Evolutionary conservation across 1,140 invertebrate species (phyloP).

Genomic region (Musca vetustissima): DNA sequence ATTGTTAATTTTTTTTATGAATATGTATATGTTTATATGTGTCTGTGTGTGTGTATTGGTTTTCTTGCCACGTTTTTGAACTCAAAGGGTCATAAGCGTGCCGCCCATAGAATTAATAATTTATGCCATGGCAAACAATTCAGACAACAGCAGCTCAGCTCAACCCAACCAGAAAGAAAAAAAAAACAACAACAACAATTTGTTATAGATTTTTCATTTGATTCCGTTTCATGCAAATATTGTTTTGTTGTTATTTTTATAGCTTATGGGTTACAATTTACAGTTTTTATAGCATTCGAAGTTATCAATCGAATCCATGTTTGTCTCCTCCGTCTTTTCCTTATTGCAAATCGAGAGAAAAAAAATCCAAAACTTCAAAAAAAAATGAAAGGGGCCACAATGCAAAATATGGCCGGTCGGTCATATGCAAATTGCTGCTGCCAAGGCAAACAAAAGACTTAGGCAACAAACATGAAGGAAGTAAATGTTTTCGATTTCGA

Average conservation of each 20-base stretch:
- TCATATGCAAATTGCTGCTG: too few species aligned
- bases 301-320: not conserved
- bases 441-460: constrained; percentile 17
- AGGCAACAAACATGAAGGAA: not conserved
- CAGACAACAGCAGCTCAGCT: too few species aligned
- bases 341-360: not conserved
- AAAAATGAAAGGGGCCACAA: not conserved
- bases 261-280: not conserved
- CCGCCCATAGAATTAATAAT: constrained; percentile 23
- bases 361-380: not conserved
- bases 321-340: too few species aligned
- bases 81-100: constrained; percentile 23
- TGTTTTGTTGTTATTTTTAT: not conserved
- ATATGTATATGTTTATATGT: too few species aligned
- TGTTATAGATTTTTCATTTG: constrained; percentile 14
- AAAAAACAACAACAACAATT: not conserved
- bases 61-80: constrained; percentile 14
- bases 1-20: too few species aligned
- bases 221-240: not conserved
- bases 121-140: not conserved
- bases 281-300: constrained; percentile 1
- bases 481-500: not conserved
- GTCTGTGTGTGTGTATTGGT: too few species aligned
- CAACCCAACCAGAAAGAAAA: too few species aligned
- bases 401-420: too few species aligned